Base-by-base conservation (phyloP, 2,888 invertebrate genomes). In the Gastrophysa polygoni region DNA sequence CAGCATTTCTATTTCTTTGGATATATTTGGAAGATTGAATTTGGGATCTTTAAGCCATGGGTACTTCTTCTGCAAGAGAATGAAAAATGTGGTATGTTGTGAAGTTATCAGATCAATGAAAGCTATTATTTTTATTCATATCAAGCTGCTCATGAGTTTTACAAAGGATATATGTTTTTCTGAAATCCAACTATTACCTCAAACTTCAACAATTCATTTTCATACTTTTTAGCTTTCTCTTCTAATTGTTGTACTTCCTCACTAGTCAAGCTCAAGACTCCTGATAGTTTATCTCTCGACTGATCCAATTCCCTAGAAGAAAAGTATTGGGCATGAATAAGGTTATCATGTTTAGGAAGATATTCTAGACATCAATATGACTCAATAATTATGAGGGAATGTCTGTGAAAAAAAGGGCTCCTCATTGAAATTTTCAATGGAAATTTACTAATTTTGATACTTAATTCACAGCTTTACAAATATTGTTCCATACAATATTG, bases 181-280 rank as follows among this genome's bases (percentile, higher is more conserved):
- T n/a, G n/a, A n/a, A n/a, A n/a, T n/a, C n/a, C n/a, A n/a, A n/a
- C n/a, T 38, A 44, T 20, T 72, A 78, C 78, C 71, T 78, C 77
- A 64, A 76, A 72, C 68, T 77, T 78, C 24, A 62, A 29, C 32
- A 78, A 57, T 64, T 76, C 77, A 52, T 75, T 71, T 68, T 77
- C 75, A 64, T 78, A 78, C 55, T 73, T 68, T 51, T 70, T 71
- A n/a, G 76, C 71, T 69, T 77, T 77, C 38, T 71, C 68, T 66
- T 76, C 71, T 24, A 77, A 51, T 48, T 71, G 68, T 24, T 63
- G 66, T 8, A 69, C 54, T 57, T 68, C 67, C 43, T 67, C 54
- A 28, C 44, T 46, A 46, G 61, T 59, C 28, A 68, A 52, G 61
- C 60, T 69, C 47, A 69, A 61, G 49, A 67, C 57, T 47, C 55